A percentile compares a stretch with the other conserved stretches of the same genome.
These are phyloP conservation scores for Cisticola juncidis DNA, from an alignment of 2,113 vertebrate species.

Conservation along the genomic window DNA sequence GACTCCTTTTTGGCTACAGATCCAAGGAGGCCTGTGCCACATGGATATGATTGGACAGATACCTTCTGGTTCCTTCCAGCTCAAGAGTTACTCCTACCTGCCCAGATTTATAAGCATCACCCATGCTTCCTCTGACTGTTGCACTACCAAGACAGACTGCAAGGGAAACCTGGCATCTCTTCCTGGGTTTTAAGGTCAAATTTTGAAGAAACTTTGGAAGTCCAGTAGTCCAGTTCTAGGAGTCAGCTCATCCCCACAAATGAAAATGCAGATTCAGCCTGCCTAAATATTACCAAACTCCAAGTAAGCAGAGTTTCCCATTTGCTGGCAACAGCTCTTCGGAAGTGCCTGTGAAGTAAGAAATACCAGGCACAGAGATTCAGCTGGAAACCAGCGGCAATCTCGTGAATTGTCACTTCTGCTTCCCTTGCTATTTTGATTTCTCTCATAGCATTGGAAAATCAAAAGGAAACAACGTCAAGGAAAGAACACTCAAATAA, in stretches of 20 bases:
- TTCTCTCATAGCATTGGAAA: conserved; percentile 15
- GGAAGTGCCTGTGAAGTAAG: conserved; percentile 28
- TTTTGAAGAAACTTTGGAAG: neutral
- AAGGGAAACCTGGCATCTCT: neutral
- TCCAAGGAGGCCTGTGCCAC: neutral
- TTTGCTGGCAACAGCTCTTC: conserved; percentile 44
- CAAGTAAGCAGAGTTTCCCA: neutral
- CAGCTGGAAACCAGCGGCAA: neutral
- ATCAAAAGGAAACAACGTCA: conserved; percentile 49
- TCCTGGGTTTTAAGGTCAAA: neutral
- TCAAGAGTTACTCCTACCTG: neutral
- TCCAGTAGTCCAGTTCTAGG: neutral
- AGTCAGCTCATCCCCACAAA: neutral
- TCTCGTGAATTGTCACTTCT: conserved; percentile 45
- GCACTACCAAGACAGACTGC: neutral
- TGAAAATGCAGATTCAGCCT: conserved; percentile 48
- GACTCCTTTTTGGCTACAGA: neutral
- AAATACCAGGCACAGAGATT: conserved; percentile 5
- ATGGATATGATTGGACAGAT: neutral
- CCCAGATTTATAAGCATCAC: neutral
- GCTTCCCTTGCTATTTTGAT: conserved; percentile 57
- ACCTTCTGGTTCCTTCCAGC: neutral
- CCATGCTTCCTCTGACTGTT: neutral
- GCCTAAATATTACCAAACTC: conserved; percentile 27
- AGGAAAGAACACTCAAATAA: conserved; percentile 47